Evolutionary conservation across 2,888 invertebrate genomes (phyloP).

Genomic region (Thera britannica): DNA sequence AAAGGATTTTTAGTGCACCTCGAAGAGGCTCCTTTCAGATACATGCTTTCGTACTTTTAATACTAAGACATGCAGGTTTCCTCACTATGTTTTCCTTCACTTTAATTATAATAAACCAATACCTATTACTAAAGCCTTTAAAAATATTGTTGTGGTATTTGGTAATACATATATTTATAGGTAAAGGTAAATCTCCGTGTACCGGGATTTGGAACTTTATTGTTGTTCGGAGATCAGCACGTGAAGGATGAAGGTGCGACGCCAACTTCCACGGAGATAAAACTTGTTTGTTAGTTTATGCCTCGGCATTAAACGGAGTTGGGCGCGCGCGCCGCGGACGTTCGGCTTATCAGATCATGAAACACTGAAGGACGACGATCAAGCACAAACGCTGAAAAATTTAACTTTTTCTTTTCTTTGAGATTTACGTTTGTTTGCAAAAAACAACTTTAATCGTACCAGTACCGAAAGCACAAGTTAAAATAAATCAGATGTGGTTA

Average conservation of each 20-base stretch:
- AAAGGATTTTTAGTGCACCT: no score
- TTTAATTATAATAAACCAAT: no score
- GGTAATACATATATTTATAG: constrained; percentile 40
- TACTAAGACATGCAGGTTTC: not conserved
- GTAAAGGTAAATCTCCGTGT: constrained; percentile 56
- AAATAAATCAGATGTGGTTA: constrained; percentile 36
- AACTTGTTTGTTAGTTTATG: constrained; percentile 79
- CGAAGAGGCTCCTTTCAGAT: no score
- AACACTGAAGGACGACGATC: constrained; percentile 47
- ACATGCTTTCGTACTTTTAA: no score
- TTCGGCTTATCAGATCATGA: constrained; percentile 55
- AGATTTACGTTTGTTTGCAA: constrained; percentile 40
- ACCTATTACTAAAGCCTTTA: no score
- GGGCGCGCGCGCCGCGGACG: constrained; percentile 47
- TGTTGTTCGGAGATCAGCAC: constrained; percentile 74
- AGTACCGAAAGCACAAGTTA: constrained; percentile 31
- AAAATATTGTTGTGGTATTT: constrained; percentile 30
- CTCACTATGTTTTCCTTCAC: no score
- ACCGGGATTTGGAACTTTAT: constrained; percentile 65
- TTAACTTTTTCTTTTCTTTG: constrained; percentile 39
- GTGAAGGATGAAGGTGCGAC: constrained; percentile 80
- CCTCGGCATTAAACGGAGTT: constrained; percentile 59
- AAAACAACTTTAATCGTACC: constrained; percentile 36
- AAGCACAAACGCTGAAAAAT: constrained; percentile 42
- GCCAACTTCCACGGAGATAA: constrained; percentile 74